A percentile compares a stretch with the other conserved stretches of the same genome.
These are phyloP conservation scores for Mimumesa dahlbomi DNA, from an alignment of 2,888 invertebrate genomes.

Conservation along the genomic window DNA sequence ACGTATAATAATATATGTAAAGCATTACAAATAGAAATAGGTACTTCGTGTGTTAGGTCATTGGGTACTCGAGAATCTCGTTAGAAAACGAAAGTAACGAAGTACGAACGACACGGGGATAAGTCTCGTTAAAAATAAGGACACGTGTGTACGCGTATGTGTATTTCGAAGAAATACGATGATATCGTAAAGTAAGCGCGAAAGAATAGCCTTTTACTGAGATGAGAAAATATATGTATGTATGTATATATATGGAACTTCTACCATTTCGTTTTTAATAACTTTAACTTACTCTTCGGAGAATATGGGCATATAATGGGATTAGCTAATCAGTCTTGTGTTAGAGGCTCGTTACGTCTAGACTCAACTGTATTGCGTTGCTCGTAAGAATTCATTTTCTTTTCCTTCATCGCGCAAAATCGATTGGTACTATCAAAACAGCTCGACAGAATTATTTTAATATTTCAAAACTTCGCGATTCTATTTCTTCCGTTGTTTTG, in stretches of 20 bases:
- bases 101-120: background rate
- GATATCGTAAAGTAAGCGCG: background rate
- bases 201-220: slow-evolving; percentile 10
- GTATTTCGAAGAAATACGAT: background rate
- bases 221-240: slow-evolving; percentile 24
- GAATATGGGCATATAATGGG: slow-evolving; percentile 77
- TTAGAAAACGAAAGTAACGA: background rate
- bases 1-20: slow-evolving; percentile 48
- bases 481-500: too few relatives aligned
- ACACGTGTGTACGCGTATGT: background rate
- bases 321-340: slow-evolving; percentile 81
- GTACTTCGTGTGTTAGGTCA: slow-evolving; percentile 70
- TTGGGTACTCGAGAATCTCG: slow-evolving; percentile 50
- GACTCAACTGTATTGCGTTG: slow-evolving; percentile 76
- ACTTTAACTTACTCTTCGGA: slow-evolving; percentile 76
- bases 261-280: slow-evolving; percentile 73
- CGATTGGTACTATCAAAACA: too few relatives aligned
- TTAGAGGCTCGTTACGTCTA: slow-evolving; percentile 79
- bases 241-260: slow-evolving; percentile 71
- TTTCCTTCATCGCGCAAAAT: too few relatives aligned
- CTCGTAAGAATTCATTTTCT: slow-evolving; percentile 57
- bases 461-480: too few relatives aligned
- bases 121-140: background rate
- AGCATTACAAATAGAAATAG: slow-evolving; percentile 67
- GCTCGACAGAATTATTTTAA: background rate